phyloP scores from a whole-genome alignment of 2,888 invertebrate species.

The Leptinotarsa juncta region DNA sequence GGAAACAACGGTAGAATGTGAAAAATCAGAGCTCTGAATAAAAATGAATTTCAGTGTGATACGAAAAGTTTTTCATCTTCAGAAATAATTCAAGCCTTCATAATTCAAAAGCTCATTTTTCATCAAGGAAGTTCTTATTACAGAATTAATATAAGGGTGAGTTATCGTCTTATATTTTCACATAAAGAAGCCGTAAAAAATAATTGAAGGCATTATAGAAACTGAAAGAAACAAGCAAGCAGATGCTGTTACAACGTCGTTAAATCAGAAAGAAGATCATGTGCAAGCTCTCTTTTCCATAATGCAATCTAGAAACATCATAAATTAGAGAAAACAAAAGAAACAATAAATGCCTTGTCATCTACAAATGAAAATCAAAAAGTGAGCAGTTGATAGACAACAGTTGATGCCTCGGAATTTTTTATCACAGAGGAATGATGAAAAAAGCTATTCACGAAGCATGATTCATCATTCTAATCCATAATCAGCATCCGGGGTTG shows the following conservation, averaged over 20 bases:
- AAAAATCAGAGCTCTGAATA: neutral
- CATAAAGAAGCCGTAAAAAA: slow-evolving; percentile 7
- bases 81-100: neutral
- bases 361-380: no score
- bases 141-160: slow-evolving; percentile 21
- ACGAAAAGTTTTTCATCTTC: neutral
- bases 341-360: no score
- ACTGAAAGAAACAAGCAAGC: slow-evolving; percentile 9
- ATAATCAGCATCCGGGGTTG: no score
- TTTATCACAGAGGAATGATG: no score
- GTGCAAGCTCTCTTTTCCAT: neutral
- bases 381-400: no score
- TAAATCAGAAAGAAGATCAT: neutral
- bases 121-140: slow-evolving; percentile 16
- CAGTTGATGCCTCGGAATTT: no score
- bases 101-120: slow-evolving; percentile 6
- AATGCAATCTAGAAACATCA: no score
- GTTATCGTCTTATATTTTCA: slow-evolving; percentile 8
- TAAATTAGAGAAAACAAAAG: no score
- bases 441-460: no score
- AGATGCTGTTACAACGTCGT: slow-evolving; percentile 11
- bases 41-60: neutral
- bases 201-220: slow-evolving; percentile 17
- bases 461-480: no score
- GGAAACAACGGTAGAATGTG: neutral